Conservation (phyloP, 1,140 invertebrate species). For the Ruditapes philippinarum region DNA sequence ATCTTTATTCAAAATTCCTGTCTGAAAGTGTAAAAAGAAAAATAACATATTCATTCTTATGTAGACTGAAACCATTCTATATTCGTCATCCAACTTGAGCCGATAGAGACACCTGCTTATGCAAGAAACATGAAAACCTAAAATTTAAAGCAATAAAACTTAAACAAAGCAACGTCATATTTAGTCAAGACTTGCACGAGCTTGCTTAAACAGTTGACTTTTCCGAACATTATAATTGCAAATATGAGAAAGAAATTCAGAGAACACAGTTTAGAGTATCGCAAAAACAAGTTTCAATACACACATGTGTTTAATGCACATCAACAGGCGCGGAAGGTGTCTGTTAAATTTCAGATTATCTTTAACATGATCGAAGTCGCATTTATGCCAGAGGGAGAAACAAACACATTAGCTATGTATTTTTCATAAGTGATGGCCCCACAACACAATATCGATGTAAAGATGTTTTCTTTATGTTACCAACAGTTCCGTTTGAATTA, state of each 20-base stretch:
- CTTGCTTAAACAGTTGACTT: not conserved
- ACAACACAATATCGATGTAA: conserved; percentile 73
- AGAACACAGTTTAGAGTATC: conserved; percentile 70
- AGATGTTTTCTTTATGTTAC: conserved; percentile 69
- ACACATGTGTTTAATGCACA: conserved; percentile 56
- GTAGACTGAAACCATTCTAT: conserved; percentile 19
- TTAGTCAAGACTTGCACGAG: not conserved
- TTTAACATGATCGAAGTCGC: conserved; percentile 65
- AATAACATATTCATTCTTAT: conserved; percentile 33
- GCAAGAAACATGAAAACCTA: conserved; percentile 48
- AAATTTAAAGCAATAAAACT: conserved; percentile 11
- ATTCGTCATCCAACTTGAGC: not conserved
- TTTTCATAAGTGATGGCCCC: conserved; percentile 73
- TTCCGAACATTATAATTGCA: conserved; percentile 15
- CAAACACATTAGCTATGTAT: conserved; percentile 60
- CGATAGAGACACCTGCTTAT: conserved; percentile 44
- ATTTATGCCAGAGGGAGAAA: conserved; percentile 64
- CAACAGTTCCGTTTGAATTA: conserved; percentile 47
- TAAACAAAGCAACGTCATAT: not conserved
- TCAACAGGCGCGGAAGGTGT: not conserved
- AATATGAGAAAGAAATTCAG: conserved; percentile 57
- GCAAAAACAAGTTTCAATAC: conserved; percentile 60
- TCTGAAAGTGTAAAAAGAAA: not conserved
- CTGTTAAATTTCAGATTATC: conserved; percentile 62
- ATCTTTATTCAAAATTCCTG: not conserved